Conservation (phyloP, 2,113 vertebrate species). For the Heliornis fulica region DNA sequence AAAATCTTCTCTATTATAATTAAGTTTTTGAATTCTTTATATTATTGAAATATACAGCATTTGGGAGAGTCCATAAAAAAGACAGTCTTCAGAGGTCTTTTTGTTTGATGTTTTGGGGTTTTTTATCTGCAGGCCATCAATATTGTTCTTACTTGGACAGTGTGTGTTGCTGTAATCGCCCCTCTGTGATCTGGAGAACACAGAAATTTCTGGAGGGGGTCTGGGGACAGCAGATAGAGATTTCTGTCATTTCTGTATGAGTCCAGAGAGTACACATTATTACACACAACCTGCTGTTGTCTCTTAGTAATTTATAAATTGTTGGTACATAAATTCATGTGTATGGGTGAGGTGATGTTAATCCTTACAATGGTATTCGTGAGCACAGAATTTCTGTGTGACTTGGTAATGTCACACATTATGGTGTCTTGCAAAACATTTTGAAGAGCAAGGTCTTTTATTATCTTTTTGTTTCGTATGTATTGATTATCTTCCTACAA, state of each 20-base stretch:
- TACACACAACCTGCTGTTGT: not conserved
- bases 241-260: not conserved
- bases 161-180: not conserved
- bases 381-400: not conserved
- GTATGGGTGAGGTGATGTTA: not conserved
- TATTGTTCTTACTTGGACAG: not conserved
- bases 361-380: fast-evolving
- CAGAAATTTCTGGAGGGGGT: not conserved
- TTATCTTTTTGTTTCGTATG: not conserved
- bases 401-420: not conserved
- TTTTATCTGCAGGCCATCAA: not conserved
- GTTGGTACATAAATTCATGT: not conserved
- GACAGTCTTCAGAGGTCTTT: not conserved
- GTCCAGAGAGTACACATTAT: not conserved
- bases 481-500: not conserved
- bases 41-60: not conserved
- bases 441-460: not conserved
- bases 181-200: not conserved
- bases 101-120: too few relatives aligned
- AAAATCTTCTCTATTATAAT: not conserved
- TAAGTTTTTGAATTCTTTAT: not conserved
- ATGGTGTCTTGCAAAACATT: not conserved
- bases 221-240: not conserved
- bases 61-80: not conserved
- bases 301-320: not conserved